Evolutionary conservation across 1,140 invertebrate species (phyloP), one percentile per base, ranked within the genome.

Genomic region (Caenorhabditis remanei): DNA sequence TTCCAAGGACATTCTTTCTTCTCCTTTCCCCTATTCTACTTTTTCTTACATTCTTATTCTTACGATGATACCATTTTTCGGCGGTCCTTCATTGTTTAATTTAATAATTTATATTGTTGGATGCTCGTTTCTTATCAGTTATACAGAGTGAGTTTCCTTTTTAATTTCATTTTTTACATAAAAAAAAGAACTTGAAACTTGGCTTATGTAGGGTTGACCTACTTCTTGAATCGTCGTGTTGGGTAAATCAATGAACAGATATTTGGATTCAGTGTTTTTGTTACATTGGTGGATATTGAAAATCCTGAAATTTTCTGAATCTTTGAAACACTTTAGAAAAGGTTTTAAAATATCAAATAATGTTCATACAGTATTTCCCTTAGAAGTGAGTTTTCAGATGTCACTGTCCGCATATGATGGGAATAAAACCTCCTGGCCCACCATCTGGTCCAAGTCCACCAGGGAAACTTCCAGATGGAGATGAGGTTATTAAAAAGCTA

Each of bases 341-440:
- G 2, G 32, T 32, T 32, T 32, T 32, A 32, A 32, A 32, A 32
- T 32, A 32, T 32, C 32, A 32, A 32, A 1, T 2, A 32, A 32
- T 32, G 1, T 32, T 2, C 50, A 53, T 53, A 53, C 50, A 53
- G 50, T 53, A 65, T 61, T 0, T 4, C 0, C 32, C 32, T 32
- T 32, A 32, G 32, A 32, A 32, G 2, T 32, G 32, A 32, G 32
- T 56, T 58, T 85, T 19, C 85, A 85, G 85, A 85, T 85, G 85
- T 75, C 85, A 85, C 53, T 85, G 85, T 75, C 85, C 85, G 41
- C 85, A 85, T 21, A 71, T 85, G 85, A 67, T 67, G 46, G 67
- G 67, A 24, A 40, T 85, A 1, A 79, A 71, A 40, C 24, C 53
- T 40, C 63, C 65, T n/a, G 85, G 67, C 2, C 71, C 71, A 24